Percentiles rank a stretch among this genome's conserved stretches.
These are phyloP conservation scores for Eutolmus rufibarbis DNA, from an alignment of 2,888 invertebrate genomes.

Conservation along the genomic window DNA sequence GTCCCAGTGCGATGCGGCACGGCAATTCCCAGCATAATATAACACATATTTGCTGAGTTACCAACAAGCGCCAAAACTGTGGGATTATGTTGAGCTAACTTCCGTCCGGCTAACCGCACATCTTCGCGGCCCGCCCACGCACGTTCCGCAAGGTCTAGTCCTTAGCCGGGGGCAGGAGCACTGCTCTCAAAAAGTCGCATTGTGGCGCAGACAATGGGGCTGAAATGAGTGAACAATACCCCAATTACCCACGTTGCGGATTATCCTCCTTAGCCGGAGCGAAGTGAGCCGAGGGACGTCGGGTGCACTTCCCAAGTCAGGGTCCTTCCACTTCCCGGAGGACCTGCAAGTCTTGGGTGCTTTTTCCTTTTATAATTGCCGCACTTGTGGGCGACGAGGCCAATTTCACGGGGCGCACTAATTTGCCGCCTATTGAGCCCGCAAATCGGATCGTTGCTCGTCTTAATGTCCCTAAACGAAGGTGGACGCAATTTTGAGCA, in stretches of 20 bases:
- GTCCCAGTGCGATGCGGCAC: background rate
- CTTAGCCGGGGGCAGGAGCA: background rate
- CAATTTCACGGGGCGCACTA: slow-evolving; percentile 33
- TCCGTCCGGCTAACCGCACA: slow-evolving; percentile 50
- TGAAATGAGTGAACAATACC: slow-evolving; percentile 48
- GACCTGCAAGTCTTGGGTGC: background rate
- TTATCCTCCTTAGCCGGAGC: slow-evolving; percentile 27
- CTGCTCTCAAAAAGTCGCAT: slow-evolving; percentile 41
- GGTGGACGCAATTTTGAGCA: background rate
- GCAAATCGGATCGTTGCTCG: background rate
- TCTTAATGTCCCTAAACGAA: background rate
- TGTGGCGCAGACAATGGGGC: slow-evolving; percentile 45
- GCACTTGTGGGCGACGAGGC: slow-evolving; percentile 10
- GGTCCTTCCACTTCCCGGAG: slow-evolving; percentile 28
- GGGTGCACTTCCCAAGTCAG: slow-evolving; percentile 19
- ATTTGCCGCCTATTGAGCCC: slow-evolving; percentile 44
- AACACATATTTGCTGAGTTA: background rate
- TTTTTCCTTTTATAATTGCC: slow-evolving; percentile 4
- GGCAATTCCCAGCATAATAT: background rate
- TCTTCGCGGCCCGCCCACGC: slow-evolving; percentile 44
- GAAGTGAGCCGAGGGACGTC: background rate
- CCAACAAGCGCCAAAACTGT: slow-evolving; percentile 17
- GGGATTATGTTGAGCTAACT: slow-evolving; percentile 47
- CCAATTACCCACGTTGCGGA: slow-evolving; percentile 46
- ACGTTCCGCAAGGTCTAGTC: slow-evolving; percentile 39